phyloP scores from a whole-genome alignment of 2,113 vertebrate genomes.

The Coryphaenoides rupestris region DNA sequence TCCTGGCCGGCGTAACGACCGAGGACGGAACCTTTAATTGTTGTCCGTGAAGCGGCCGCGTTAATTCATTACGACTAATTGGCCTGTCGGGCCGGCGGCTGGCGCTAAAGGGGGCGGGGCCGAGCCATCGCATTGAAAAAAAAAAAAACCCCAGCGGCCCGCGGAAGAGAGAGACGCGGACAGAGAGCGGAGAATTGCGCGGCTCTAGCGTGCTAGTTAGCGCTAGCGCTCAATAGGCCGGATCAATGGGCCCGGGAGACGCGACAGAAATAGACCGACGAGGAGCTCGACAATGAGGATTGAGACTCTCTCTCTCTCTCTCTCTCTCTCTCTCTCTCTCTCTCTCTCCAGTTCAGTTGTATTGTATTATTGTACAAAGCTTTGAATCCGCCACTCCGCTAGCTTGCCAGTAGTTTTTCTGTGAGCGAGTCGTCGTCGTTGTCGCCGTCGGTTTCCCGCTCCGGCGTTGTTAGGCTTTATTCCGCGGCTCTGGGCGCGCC shows the following conservation, averaged over 20 bases:
- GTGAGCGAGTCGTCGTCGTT: too few relatives aligned
- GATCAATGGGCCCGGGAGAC: constrained; percentile 48
- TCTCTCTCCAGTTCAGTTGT: too few relatives aligned
- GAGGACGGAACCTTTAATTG: constrained; percentile 68
- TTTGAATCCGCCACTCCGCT: too few relatives aligned
- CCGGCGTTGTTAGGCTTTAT: not conserved
- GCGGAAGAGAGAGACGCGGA: too few relatives aligned
- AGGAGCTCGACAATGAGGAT: too few relatives aligned
- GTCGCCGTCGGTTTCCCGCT: too few relatives aligned
- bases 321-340: too few relatives aligned
- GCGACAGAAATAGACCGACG: not conserved
- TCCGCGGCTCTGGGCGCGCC: constrained; percentile 30
- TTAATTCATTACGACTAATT: constrained; percentile 73
- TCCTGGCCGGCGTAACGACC: constrained; percentile 60
- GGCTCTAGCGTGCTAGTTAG: constrained; percentile 36
- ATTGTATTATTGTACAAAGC: too few relatives aligned
- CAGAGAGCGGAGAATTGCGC: too few relatives aligned
- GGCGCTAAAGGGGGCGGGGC: not conserved
- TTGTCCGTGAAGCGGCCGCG: constrained; percentile 59
- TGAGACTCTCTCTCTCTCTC: too few relatives aligned
- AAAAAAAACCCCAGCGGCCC: not conserved
- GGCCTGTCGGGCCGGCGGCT: constrained; percentile 49
- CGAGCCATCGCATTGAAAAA: not conserved
- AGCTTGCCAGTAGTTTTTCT: too few relatives aligned
- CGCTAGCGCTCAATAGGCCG: constrained; percentile 59